Percentiles rank a stretch among this genome's conserved stretches.
phyloP scores from a whole-genome alignment of 2,888 invertebrate species.

The Phytoseiulus persimilis region DNA sequence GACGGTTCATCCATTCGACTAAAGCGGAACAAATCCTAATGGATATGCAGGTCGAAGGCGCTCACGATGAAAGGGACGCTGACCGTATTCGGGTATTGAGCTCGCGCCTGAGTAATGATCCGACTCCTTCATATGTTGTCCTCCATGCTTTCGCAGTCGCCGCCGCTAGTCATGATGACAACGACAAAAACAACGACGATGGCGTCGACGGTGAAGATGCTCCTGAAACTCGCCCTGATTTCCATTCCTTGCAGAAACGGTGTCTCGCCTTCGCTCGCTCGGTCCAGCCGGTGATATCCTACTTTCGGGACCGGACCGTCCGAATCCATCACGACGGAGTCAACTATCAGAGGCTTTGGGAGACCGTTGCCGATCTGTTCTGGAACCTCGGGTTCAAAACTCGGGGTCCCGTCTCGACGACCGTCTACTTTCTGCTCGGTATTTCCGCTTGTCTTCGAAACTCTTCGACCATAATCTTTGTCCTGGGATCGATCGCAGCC shows the following conservation, averaged over 20 bases:
- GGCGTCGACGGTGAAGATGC: background rate
- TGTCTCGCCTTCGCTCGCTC: background rate
- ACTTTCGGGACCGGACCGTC: conserved; percentile 20
- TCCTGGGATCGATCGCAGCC: background rate
- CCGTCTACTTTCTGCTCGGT: conserved; percentile 36
- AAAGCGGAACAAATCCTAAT: conserved; percentile 37
- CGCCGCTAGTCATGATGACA: background rate
- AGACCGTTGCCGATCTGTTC: conserved; percentile 18
- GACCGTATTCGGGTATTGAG: conserved; percentile 26
- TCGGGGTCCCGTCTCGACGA: conserved; percentile 24
- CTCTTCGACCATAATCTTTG: background rate
- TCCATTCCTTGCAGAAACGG: conserved; percentile 6
- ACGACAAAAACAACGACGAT: background rate
- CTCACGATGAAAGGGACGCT: conserved; percentile 26
- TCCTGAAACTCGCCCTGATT: background rate
- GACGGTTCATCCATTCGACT: conserved; percentile 21
- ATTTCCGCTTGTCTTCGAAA: background rate
- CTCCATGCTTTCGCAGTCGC: background rate
- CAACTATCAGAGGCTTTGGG: conserved; percentile 21
- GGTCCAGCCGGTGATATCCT: conserved; percentile 23
- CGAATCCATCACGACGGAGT: conserved; percentile 16
- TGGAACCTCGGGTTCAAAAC: conserved; percentile 23
- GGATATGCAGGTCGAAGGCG: conserved; percentile 22
- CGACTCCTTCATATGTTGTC: background rate
- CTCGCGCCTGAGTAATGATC: background rate